phyloP scores from a whole-genome alignment of 1,140 invertebrate species.

The Drosophila tsacasi region DNA sequence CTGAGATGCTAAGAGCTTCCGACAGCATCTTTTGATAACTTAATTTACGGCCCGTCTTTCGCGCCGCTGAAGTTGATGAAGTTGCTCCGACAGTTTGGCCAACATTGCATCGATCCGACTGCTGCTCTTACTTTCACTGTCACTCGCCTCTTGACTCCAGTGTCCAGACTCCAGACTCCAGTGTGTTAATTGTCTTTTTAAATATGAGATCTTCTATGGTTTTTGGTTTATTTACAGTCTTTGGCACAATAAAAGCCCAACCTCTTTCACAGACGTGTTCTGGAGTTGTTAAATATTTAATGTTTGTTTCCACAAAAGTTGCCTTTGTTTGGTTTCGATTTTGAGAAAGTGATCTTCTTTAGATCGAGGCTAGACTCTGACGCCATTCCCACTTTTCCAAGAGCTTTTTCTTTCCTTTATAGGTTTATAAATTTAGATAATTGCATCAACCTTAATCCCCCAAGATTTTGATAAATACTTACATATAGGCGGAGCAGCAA shows the following conservation, averaged over 20 bases:
- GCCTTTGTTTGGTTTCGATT: constrained; percentile 11
- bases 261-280: constrained; percentile 4
- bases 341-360: constrained; percentile 27
- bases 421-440: constrained; percentile 48
- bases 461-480: constrained; percentile 41
- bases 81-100: constrained; percentile 52
- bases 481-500: constrained; percentile 10
- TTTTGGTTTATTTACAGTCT: not conserved
- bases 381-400: not conserved
- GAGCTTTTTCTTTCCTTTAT: not conserved
- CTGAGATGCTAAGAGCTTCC: constrained; percentile 77
- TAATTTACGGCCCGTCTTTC: constrained; percentile 73
- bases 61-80: constrained; percentile 60
- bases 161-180: not conserved
- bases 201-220: constrained; percentile 30
- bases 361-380: constrained; percentile 1
- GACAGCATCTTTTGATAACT: constrained; percentile 77
- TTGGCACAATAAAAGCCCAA: not conserved
- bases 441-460: constrained; percentile 53
- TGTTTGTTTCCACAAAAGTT: constrained; percentile 25
- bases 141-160: constrained; percentile 41
- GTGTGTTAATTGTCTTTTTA: constrained; percentile 68
- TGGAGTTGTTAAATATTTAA: constrained; percentile 30
- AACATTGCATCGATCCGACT: constrained; percentile 60
- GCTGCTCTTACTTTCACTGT: constrained; percentile 72